A percentile compares a stretch with the other conserved stretches of the same genome.
Evolutionary conservation across 2,888 invertebrate genomes (phyloP).

Genomic region (Protophormia terraenovae): DNA sequence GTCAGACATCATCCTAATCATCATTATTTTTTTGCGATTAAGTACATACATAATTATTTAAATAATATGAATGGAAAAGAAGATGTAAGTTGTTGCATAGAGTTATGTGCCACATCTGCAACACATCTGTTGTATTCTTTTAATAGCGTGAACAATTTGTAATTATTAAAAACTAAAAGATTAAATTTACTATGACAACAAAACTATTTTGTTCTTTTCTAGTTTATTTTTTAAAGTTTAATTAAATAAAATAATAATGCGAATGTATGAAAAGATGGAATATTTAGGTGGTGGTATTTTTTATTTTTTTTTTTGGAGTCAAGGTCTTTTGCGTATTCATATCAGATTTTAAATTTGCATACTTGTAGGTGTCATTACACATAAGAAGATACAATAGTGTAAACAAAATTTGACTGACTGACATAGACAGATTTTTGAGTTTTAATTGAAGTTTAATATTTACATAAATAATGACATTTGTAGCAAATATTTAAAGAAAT

Average conservation of each 20-base stretch:
- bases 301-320: conserved; percentile 50
- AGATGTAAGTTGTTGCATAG: neutral
- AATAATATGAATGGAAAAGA: neutral
- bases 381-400: neutral
- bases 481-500: neutral
- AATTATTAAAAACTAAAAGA: conserved; percentile 43
- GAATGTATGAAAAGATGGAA: too few relatives aligned
- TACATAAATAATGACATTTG: neutral
- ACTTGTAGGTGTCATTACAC: conserved; percentile 10
- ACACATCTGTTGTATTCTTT: neutral
- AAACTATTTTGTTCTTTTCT: conserved; percentile 5
- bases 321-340: conserved; percentile 46
- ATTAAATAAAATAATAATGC: neutral
- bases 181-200: conserved; percentile 33
- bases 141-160: conserved; percentile 30
- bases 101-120: neutral
- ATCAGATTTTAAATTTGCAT: conserved; percentile 41
- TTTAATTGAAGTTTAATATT: conserved; percentile 13
- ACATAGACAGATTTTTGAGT: neutral
- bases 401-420: conserved; percentile 8
- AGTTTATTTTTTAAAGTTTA: neutral
- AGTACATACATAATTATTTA: neutral
- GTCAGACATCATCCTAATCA: neutral
- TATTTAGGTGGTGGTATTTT: conserved; percentile 51
- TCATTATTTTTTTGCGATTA: neutral